Evolutionary conservation across 2,888 invertebrate species (phyloP), one percentile per base, ranked within the genome.

Genomic region (Pyrochroa serraticornis): DNA sequence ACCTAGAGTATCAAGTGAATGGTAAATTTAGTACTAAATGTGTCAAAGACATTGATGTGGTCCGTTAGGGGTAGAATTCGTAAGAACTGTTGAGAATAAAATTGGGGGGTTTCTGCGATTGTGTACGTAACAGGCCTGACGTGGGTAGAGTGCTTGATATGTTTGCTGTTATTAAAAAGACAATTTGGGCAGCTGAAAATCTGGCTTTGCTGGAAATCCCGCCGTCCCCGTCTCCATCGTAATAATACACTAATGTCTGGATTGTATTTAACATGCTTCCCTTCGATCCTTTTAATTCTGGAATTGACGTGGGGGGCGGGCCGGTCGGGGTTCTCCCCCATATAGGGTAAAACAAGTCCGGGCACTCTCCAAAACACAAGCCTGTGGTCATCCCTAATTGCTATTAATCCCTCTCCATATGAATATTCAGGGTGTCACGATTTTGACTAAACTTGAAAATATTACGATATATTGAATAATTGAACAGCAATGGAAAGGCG

Each of bases 341-440:
- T 36, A 13, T 39, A 46, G 47, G 57, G 46, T 59, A 54, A 51
- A 49, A 61, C 56, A 58, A 43, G 58, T 57, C 34, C 51, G 50
- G 37, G 37, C 51, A 54, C 55, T 58, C 53, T 53, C 53, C 59
- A 62, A 62, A 54, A 62, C 59, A 60, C 51, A 54, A 51, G 56
- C 39, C 55, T 66, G 67, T 62, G 67, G 67, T 62, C 67, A 65
- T 67, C 65, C 62, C 65, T 64, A 67, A 63, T 64, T 58, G 64
- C 63, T 54, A 67, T 67, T 65, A 67, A 67, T 67, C 64, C 60
- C 54, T 46, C 46, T 22, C 50, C 38, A 39, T 55, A 51, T 59
- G 55, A 51, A 51, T 55, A 50, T 59, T 55, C 53, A 52, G 48
- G 3, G 3, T 35, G 36, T 35, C 36, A 6, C 3, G 10, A 35